A percentile compares a stretch with the other conserved stretches of the same genome.
phyloP scores from a whole-genome alignment of 2,797 vertebrate species.

The Protonibea diacanthus region DNA sequence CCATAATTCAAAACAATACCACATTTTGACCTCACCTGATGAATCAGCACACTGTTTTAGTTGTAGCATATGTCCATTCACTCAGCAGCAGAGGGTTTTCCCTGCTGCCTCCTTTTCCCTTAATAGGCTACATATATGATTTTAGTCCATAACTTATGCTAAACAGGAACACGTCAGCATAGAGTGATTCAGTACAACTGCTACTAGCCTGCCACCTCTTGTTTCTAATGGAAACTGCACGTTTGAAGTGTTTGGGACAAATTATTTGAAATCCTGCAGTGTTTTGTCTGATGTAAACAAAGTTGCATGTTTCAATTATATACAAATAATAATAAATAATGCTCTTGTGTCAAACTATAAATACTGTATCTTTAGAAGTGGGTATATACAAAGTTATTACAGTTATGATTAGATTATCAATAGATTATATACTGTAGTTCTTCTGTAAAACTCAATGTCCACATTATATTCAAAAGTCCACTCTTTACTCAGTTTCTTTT shows the following conservation, averaged over 20 bases:
- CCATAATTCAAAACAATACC: not conserved
- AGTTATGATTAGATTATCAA: no score
- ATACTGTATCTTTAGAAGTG: not conserved
- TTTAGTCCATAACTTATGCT: not conserved
- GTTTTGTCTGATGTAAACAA: not conserved
- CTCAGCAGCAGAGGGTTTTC: not conserved
- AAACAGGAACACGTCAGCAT: slow-evolving; percentile 55
- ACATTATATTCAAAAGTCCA: slow-evolving; percentile 2
- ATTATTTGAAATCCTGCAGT: no score
- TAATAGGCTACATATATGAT: not conserved
- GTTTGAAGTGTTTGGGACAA: not conserved
- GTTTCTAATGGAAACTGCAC: slow-evolving; percentile 52
- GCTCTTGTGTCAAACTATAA: slow-evolving; percentile 1
- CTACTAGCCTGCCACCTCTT: slow-evolving; percentile 56
- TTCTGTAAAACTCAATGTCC: not conserved
- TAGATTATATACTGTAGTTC: no score
- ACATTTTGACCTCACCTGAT: not conserved
- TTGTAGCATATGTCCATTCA: not conserved
- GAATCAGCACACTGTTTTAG: not conserved
- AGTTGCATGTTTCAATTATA: not conserved
- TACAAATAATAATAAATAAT: not conserved
- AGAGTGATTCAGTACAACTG: not conserved
- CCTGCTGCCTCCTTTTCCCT: not conserved
- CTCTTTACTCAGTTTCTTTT: not conserved
- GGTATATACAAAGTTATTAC: no score